These are phyloP conservation scores for Dicerorhinus sumatrensis DNA, from an alignment of 2,113 vertebrate species.

Conservation along the genomic window DNA sequence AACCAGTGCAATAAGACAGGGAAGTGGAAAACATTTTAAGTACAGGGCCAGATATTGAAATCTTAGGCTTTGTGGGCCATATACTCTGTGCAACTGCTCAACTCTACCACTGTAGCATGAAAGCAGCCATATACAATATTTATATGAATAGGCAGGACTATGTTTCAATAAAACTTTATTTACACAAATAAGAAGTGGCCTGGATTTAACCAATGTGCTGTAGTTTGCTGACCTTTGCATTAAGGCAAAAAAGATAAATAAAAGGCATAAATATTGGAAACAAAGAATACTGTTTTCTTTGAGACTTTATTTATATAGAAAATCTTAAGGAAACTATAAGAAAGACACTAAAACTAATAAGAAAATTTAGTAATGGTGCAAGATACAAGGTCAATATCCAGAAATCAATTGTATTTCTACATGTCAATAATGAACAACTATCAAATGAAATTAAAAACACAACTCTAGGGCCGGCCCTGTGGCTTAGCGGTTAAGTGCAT, in stretches of 20 bases:
- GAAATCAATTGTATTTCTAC: neutral
- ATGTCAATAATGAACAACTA: neutral
- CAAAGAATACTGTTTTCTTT: neutral
- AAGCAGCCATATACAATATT: neutral
- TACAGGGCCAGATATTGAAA: neutral
- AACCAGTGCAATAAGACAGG: neutral
- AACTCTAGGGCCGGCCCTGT: neutral
- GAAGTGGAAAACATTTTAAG: neutral
- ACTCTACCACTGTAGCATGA: neutral
- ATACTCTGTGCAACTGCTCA: neutral
- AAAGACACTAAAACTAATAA: neutral
- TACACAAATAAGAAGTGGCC: neutral
- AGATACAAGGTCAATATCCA: neutral
- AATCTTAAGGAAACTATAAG: neutral
- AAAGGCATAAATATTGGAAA: neutral
- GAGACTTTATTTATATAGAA: neutral
- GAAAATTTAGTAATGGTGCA: neutral
- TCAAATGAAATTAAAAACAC: neutral
- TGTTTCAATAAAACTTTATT: neutral
- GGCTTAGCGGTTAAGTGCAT: too few relatives aligned
- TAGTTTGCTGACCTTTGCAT: neutral
- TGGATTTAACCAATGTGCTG: neutral
- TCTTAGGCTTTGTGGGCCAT: neutral
- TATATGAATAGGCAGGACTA: neutral
- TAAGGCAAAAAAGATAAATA: neutral